These are phyloP conservation scores for Callionymus lyra DNA, from an alignment of 2,113 vertebrate species.

Conservation along the genomic window DNA sequence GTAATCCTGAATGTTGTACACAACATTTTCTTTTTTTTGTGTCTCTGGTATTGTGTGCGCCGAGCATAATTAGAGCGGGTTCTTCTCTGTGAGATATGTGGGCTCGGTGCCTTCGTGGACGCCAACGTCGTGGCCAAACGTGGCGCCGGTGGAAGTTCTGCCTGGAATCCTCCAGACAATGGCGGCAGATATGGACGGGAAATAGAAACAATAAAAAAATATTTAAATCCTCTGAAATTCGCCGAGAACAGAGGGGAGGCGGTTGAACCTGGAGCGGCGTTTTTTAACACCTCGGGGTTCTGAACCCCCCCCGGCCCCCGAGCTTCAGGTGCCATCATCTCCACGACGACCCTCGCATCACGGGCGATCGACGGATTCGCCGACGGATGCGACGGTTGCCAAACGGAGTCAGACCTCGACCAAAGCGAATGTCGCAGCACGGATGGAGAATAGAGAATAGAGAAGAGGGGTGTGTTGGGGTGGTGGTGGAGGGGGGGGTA, in stretches of 20 bases:
- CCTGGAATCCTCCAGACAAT: constrained; percentile 61
- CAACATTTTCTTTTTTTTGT: constrained; percentile 30
- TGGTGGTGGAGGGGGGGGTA: constrained; percentile 36
- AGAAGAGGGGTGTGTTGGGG: constrained; percentile 30
- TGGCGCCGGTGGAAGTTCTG: constrained; percentile 46
- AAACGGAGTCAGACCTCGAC: constrained; percentile 64
- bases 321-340: constrained; percentile 38
- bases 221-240: constrained; percentile 32
- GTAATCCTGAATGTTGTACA: constrained; percentile 59
- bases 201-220: constrained; percentile 32
- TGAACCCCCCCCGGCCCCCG: constrained; percentile 14
- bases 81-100: constrained; percentile 47
- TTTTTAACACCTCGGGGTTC: constrained; percentile 1
- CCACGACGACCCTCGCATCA: constrained; percentile 18
- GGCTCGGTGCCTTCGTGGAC: constrained; percentile 53
- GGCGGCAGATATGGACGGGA: constrained; percentile 32
- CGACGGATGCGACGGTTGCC: constrained; percentile 27
- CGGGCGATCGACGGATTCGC: constrained; percentile 38
- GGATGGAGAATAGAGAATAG: constrained; percentile 48
- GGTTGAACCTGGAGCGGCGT: not conserved
- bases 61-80: constrained; percentile 54
- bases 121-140: constrained; percentile 48
- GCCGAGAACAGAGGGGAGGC: constrained; percentile 1
- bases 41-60: constrained; percentile 41
- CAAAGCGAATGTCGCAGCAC: constrained; percentile 52